Base-by-base conservation (phyloP, 2,797 vertebrate genomes). In the Pseudomugil gertrudae region DNA sequence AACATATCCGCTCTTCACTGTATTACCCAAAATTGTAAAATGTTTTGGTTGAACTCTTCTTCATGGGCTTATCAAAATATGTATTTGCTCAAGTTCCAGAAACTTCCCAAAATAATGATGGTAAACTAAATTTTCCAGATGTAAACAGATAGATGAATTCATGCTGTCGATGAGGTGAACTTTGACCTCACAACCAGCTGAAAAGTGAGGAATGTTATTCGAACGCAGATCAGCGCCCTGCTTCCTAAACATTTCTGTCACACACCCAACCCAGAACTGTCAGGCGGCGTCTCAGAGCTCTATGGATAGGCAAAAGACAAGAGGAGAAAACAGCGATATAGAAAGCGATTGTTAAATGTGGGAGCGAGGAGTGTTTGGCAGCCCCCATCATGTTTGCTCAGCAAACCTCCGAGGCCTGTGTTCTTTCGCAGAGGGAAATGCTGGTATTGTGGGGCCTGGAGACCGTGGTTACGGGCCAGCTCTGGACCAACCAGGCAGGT, bases 381-480 rank as follows among this genome's bases (percentile, higher is more conserved):
- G 84, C 80, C 88, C 90, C 91, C 87, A 73, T 93, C 94, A 95
- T 99, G 95, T 99, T 98, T 99, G 96, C 96, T 96, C 95, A 96
- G 96, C 96, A 95, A 98, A 97, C 95, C 93, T 91, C 88, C 75
- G 85, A 93, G 80, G 95, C 94, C 89, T 84, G 85, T 89, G 86
- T 94, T 93, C 94, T 93, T 93, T 78, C 81, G 70, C 93, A 67
- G 62, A 88, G 94, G 95, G 95, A 97, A 98, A 97, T 97, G 95
- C 94, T 93, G 90, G 73, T 94, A 97, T 96, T 96, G 97, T 97
- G 97, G 91, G 92, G 92, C 91, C 91, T 70, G 90, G 94, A 95
- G 93, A 94, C 96, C 96, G 95, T 98, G 95, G 98, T 98, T 96
- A 99, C 96, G 90, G 93, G 94, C 94, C 94, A 92, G 94, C 86